phyloP scores from a whole-genome alignment of 2,888 invertebrate species.

The Sericinus montela region DNA sequence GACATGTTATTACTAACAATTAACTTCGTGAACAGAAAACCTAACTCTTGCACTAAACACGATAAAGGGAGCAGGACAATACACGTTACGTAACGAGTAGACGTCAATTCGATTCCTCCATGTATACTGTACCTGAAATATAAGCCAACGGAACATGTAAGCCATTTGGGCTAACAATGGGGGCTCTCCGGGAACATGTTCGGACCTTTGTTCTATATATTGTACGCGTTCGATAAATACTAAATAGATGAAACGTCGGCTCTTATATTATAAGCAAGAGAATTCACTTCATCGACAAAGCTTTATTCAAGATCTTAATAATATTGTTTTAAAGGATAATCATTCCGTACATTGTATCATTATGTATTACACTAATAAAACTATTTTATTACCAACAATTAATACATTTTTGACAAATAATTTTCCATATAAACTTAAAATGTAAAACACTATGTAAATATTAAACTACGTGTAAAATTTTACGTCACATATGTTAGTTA shows the following conservation, averaged over 20 bases:
- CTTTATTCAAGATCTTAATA: no score
- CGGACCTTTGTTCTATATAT: conserved; percentile 14
- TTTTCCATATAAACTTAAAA: no score
- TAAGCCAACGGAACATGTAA: conserved; percentile 14
- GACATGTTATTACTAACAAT: no score
- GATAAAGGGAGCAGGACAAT: conserved; percentile 26
- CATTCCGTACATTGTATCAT: no score
- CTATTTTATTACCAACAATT: no score
- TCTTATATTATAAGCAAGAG: background rate
- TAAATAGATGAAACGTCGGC: conserved; percentile 1
- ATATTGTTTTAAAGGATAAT: no score
- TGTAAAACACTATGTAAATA: no score
- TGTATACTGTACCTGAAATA: conserved; percentile 16
- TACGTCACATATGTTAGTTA: no score
- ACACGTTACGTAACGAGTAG: conserved; percentile 26
- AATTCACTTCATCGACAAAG: no score
- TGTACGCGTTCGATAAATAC: conserved; percentile 10
- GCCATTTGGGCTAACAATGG: conserved; percentile 19
- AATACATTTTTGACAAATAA: no score
- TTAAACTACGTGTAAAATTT: no score
- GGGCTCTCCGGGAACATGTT: background rate
- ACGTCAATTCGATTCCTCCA: conserved; percentile 23
- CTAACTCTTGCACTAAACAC: conserved; percentile 20
- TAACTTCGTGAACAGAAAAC: background rate
- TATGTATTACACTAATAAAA: no score